phyloP scores from a whole-genome alignment of 2,797 vertebrate genomes.

The Eidolon dupreanum region DNA sequence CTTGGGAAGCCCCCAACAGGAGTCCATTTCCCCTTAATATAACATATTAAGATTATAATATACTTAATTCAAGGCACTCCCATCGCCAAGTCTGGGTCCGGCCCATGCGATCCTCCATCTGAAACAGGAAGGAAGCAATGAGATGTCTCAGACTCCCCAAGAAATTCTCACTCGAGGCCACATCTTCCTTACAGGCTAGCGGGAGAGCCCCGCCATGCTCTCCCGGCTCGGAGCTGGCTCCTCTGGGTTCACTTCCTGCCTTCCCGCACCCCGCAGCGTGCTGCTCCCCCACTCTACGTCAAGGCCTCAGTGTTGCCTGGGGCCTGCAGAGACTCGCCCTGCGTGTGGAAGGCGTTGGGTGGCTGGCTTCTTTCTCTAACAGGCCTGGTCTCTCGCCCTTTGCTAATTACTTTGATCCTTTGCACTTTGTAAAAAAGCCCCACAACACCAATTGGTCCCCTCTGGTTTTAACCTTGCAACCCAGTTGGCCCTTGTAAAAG shows the following conservation, averaged over 20 bases:
- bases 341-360: neutral
- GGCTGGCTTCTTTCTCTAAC: conserved; percentile 81
- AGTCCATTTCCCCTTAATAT: neutral
- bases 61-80: too few relatives aligned
- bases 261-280: rapidly evolving
- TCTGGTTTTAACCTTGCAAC: conserved; percentile 89
- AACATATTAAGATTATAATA: too few relatives aligned
- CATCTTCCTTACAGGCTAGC: neutral
- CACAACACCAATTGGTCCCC: conserved; percentile 88
- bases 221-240: neutral
- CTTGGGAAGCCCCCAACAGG: rapidly evolving
- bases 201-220: neutral
- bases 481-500: conserved; percentile 85
- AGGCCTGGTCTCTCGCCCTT: conserved; percentile 85
- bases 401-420: conserved; percentile 91
- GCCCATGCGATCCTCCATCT: neutral
- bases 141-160: neutral
- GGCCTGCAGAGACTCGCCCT: neutral
- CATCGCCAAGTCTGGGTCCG: neutral
- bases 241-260: neutral
- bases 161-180: neutral
- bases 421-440: conserved; percentile 91
- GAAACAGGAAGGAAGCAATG: neutral
- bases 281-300: neutral
- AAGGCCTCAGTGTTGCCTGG: neutral